Conservation (phyloP, 2,888 invertebrate genomes). For the Cerastoderma edule region DNA sequence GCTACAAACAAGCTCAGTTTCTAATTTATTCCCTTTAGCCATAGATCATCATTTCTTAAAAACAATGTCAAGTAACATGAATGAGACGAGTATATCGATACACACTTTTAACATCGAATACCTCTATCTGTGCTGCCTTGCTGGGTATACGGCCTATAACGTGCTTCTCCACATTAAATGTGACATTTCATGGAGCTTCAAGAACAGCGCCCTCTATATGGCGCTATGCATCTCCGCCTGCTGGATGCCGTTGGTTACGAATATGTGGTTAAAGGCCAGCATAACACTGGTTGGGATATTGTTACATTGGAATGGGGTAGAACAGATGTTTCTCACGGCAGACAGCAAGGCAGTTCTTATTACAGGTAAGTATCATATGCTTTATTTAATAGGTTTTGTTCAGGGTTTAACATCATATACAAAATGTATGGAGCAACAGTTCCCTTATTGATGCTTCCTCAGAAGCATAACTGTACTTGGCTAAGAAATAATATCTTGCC, state of each 20-base stretch:
- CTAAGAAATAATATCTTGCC: no score
- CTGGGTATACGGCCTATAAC: background rate
- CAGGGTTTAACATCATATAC: no score
- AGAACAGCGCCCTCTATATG: background rate
- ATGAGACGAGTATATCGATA: background rate
- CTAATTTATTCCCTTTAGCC: background rate
- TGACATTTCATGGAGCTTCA: background rate
- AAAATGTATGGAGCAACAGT: no score
- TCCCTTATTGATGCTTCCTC: no score
- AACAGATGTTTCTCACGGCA: conserved; percentile 45
- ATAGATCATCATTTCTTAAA: background rate
- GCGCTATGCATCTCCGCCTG: background rate
- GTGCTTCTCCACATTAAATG: background rate
- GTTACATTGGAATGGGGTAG: conserved; percentile 32
- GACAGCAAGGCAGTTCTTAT: conserved; percentile 69
- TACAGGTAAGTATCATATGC: conserved; percentile 76
- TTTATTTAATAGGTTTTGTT: no score
- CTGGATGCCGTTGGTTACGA: background rate
- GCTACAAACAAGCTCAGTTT: conserved; percentile 1
- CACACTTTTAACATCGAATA: background rate
- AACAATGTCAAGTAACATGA: background rate
- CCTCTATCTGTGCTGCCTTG: background rate
- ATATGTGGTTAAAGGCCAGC: background rate
- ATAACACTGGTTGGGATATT: conserved; percentile 22
- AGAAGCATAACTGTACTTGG: no score